Percentiles rank a stretch among this genome's conserved stretches.
Conservation (phyloP, 92 coral and sea anemone species). For the Desmophyllum pertusum region DNA sequence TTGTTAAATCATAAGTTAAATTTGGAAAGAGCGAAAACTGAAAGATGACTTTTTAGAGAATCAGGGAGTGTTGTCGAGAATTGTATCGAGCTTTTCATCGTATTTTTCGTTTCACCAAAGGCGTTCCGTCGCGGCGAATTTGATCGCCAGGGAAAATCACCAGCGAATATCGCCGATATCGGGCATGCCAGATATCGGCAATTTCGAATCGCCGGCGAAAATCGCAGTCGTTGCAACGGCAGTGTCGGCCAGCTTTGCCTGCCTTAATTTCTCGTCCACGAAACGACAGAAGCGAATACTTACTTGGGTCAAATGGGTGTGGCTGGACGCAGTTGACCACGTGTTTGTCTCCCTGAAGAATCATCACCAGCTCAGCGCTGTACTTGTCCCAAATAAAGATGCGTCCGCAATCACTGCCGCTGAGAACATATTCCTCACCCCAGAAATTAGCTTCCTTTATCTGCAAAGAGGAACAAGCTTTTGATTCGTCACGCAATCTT, state of each 20-base stretch:
- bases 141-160: too few relatives aligned
- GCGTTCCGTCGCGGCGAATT: neutral
- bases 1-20: neutral
- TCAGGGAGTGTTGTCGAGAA: too few relatives aligned
- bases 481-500: too few relatives aligned
- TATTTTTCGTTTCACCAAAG: neutral
- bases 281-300: neutral
- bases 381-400: slow-evolving; percentile 96
- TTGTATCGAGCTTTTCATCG: neutral
- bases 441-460: slow-evolving; percentile 96
- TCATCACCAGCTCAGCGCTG: slow-evolving; percentile 87
- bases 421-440: slow-evolving; percentile 88
- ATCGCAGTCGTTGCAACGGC: too few relatives aligned
- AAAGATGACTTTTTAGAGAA: neutral
- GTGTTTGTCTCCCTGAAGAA: slow-evolving; percentile 93
- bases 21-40: neutral
- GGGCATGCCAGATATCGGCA: too few relatives aligned
- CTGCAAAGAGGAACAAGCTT: slow-evolving; percentile 32
- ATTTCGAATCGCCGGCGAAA: too few relatives aligned
- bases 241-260: too few relatives aligned
- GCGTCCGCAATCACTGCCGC: slow-evolving; percentile 99
- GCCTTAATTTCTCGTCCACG: too few relatives aligned
- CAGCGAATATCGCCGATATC: too few relatives aligned
- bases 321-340: slow-evolving; percentile 99
- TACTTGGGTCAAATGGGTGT: slow-evolving; percentile 95